phyloP scores from a whole-genome alignment of 2,888 invertebrate genomes.

The Ptychoptera contaminata region DNA sequence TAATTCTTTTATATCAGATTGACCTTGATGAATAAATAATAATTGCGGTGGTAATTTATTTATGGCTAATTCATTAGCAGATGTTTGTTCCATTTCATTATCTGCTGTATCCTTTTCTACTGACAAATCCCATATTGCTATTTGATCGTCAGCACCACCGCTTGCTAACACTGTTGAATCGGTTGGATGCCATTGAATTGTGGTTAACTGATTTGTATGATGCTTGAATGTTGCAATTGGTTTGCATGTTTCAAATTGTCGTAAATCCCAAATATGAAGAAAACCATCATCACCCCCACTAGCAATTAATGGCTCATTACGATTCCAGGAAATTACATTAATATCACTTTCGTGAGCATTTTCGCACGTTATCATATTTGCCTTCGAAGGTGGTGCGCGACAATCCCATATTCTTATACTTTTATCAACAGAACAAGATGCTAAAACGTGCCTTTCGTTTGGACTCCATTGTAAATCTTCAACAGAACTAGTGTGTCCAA shows the following conservation, averaged over 20 bases:
- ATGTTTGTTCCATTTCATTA: conserved; percentile 56
- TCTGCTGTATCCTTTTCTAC: conserved; percentile 63
- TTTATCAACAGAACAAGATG: conserved; percentile 78
- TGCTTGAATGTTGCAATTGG: conserved; percentile 92
- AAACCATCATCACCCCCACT: conserved; percentile 94
- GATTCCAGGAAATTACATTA: conserved; percentile 97
- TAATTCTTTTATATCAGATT: conserved; percentile 92
- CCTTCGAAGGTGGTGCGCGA: conserved; percentile 68
- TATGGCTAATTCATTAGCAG: conserved; percentile 37
- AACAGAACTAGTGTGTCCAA: conserved; percentile 81
- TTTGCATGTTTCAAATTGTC: conserved; percentile 60
- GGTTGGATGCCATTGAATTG: conserved; percentile 91
- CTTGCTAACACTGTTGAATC: conserved; percentile 91
- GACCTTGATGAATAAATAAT: conserved; percentile 95
- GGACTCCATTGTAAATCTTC: conserved; percentile 99
- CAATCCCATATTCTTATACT: conserved; percentile 94
- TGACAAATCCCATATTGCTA: conserved; percentile 92
- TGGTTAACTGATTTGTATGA: conserved; percentile 83
- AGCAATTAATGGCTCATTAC: conserved; percentile 72
- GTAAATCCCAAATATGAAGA: conserved; percentile 88
- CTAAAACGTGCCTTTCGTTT: conserved; percentile 76
- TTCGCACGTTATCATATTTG: conserved; percentile 77
- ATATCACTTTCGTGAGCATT: conserved; percentile 84
- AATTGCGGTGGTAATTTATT: conserved; percentile 84
- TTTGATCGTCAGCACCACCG: conserved; percentile 85